Evolutionary conservation across 2,113 vertebrate genomes (phyloP), one percentile per base, ranked within the genome.

Genomic region (Illadopsis cleaveri): DNA sequence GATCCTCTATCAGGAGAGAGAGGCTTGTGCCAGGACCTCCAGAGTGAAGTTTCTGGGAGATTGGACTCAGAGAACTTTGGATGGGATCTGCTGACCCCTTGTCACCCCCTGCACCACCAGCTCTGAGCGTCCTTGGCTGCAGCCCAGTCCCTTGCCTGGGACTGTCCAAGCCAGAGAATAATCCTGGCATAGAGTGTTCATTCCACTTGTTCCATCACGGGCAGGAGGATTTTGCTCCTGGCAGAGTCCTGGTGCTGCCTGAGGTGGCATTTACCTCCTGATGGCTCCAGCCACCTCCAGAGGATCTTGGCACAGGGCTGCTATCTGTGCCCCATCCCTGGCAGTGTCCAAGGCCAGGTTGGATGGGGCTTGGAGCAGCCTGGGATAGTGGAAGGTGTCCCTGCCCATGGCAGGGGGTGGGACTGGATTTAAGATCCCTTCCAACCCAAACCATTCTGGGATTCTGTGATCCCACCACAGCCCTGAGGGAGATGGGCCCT

Each of bases 181-280:
- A 47, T 23, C 53, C 28, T 0, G 0, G 47, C 17, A 30, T 7
- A 1, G 9, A 35, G 17, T 68, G n/a, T 47, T 88, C 6, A 1
- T 76, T 86, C 61, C 24, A 18, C 25, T 45, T 71, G 9, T 81
- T 68, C n/a, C 30, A 57, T 27, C 30, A 20, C 0, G 0, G 31
- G 35, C 77, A 84, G 47, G 31, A 76, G 18, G 48, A 30, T 5
- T 89, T 76, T 66, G 51, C 60, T 68, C 27, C 6, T 62, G 33
- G 23, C 23, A 15, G 12, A 86, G 66, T 7, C 53, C 58, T 51
- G 60, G 5, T 65, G 33, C 30, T 77, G 19, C 24, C 50, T 13
- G 62, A 89, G 62, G 28, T 23, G 20, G 10, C 48, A 56, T 9
- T 57, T 45, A 23, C 25, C 37, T 61, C 45, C 71, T 50, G 50